Base-by-base conservation (phyloP, 2,888 invertebrate species). In the Megamerina dolium region DNA sequence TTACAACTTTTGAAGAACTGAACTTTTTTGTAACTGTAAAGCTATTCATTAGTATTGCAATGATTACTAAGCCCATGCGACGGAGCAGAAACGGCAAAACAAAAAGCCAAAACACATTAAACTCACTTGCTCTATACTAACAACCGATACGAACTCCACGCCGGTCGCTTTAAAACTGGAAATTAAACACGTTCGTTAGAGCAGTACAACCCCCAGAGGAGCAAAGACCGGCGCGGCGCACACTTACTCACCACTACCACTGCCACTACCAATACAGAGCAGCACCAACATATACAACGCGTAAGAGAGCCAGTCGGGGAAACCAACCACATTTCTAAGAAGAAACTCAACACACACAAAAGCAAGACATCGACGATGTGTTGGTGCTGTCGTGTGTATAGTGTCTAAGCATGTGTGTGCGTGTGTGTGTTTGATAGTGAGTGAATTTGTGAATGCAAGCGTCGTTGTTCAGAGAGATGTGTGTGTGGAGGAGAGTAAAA, bases 141-240 rank as follows among this genome's bases (percentile, higher is more conserved):
- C 45, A 47, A 47, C 46, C 65, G 70, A 69, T 64, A 70, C 64
- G 68, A 68, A 70, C 69, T 66, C 61, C 67, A 68, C 70, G 71
- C 71, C 71, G 71, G 71, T 71, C 70, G 69, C 63, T 66, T 68
- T 58, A 64, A 62, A 68, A 71, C 71, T 71, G 71, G 66, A 66
- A 68, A 61, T 64, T 62, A 68, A 66, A 68, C 63, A 66, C 54
- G 66, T 60, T 60, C 54, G 59, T 54, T 56, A 56, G 57, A 51
- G 51, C 58, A 56, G 59, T 54, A 59, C 64, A 64, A 61, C 63
- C 63, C 63, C 57, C 57, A 53, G n/a, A n/a, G n/a, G n/a, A n/a
- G n/a, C 18, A 41, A 20, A 29, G 41, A 34, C n/a, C 13, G 17
- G 33, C 41, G 37, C 41, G 37, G 40, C 45, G 39, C 45, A 38